A percentile compares a stretch with the other conserved stretches of the same genome.
These are phyloP conservation scores for Aphidius gifuensis DNA, from an alignment of 1,140 invertebrate species.

Conservation along the genomic window DNA sequence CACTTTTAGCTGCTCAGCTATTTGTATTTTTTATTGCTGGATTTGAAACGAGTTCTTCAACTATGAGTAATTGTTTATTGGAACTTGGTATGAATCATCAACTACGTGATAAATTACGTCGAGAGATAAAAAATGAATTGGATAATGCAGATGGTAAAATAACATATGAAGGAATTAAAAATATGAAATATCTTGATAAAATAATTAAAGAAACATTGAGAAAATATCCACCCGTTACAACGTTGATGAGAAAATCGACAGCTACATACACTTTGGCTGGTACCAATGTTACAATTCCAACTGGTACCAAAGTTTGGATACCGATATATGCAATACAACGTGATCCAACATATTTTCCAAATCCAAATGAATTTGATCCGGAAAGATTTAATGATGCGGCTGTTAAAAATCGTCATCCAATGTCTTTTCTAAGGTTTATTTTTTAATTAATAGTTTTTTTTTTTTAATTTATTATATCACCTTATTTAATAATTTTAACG, in stretches of 20 bases:
- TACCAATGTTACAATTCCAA: conserved; percentile 30
- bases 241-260: conserved; percentile 34
- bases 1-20: conserved; percentile 54
- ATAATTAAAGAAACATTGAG: conserved; percentile 48
- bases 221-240: conserved; percentile 47
- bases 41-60: conserved; percentile 68
- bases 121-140: conserved; percentile 20
- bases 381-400: conserved; percentile 43
- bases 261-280: conserved; percentile 39
- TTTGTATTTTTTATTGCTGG: conserved; percentile 67
- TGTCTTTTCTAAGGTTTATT: conserved; percentile 58
- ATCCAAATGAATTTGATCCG: conserved; percentile 48
- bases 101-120: conserved; percentile 33
- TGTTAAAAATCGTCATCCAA: conserved; percentile 37
- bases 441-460: too few species aligned
- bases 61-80: conserved; percentile 60
- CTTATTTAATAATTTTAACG: too few species aligned
- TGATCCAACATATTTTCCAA: conserved; percentile 39
- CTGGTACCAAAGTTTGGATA: conserved; percentile 31
- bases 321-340: conserved; percentile 43
- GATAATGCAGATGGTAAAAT: conserved; percentile 51
- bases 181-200: conserved; percentile 50
- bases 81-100: conserved; percentile 59
- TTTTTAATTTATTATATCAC: too few species aligned
- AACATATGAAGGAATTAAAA: conserved; percentile 46